Evolutionary conservation across 2,888 invertebrate genomes (phyloP).

Genomic region (Stegophylla sp.): DNA sequence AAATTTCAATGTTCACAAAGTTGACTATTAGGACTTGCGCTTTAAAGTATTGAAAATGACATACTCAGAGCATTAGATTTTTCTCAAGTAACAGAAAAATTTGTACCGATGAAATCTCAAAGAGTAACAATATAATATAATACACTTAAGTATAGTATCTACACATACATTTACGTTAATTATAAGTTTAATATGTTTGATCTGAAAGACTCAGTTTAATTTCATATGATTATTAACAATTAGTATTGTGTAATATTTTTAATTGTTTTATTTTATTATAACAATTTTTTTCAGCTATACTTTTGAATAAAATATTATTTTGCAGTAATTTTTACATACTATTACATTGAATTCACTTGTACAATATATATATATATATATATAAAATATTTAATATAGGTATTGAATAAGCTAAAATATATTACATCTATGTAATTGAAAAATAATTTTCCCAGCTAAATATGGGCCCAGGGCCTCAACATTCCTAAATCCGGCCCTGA

Average conservation of each 20-base stretch:
- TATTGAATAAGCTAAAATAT: too few species aligned
- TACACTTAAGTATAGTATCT: neutral
- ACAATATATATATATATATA: too few species aligned
- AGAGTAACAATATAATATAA: conserved; percentile 1
- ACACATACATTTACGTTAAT: neutral
- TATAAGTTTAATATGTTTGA: neutral
- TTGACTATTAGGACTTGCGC: conserved; percentile 11
- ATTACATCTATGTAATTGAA: neutral
- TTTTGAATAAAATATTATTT: neutral
- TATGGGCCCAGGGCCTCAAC: neutral
- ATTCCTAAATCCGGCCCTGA: too few species aligned
- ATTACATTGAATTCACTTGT: neutral
- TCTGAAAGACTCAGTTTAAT: neutral
- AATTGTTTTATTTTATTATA: neutral
- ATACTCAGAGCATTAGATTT: conserved; percentile 12
- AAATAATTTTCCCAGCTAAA: neutral
- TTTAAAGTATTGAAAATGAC: conserved; percentile 4
- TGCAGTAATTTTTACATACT: neutral
- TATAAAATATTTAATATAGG: too few species aligned
- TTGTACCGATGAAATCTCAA: conserved; percentile 12
- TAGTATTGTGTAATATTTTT: neutral
- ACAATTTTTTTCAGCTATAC: neutral
- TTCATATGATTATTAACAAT: neutral
- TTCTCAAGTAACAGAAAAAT: conserved; percentile 33
- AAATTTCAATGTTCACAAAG: too few species aligned